A percentile compares a stretch with the other conserved stretches of the same genome.
phyloP scores from a whole-genome alignment of 2,888 invertebrate genomes.

The Chaetoderma sp. region DNA sequence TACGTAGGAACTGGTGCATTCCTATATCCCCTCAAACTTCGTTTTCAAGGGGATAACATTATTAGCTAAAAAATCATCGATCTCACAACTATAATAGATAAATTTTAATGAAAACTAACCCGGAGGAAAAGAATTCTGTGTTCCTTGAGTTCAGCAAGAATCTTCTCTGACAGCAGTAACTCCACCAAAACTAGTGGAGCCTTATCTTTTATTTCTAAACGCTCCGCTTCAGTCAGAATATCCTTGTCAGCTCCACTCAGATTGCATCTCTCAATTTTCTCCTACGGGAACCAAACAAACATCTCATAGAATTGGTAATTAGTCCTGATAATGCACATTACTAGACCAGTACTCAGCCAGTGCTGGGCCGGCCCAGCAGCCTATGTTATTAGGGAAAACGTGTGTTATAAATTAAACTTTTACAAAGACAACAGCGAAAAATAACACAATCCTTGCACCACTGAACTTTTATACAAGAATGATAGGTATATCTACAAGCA shows the following conservation, averaged over 20 bases:
- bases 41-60: too few species aligned
- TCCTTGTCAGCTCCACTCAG: constrained; percentile 71
- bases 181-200: constrained; percentile 94
- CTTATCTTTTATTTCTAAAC: constrained; percentile 93
- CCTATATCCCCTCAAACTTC: too few species aligned
- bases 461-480: too few species aligned
- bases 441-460: too few species aligned
- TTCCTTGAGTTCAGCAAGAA: constrained; percentile 72
- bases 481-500: too few species aligned
- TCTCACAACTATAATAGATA: too few species aligned
- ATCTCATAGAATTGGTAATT: neutral
- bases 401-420: too few species aligned
- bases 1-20: too few species aligned
- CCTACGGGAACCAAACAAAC: constrained; percentile 13
- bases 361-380: neutral
- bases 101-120: constrained; percentile 46
- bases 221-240: constrained; percentile 84
- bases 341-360: neutral
- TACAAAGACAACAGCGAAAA: too few species aligned
- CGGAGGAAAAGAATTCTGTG: constrained; percentile 59
- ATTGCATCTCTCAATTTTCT: constrained; percentile 68
- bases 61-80: too few species aligned
- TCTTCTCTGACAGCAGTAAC: constrained; percentile 78
- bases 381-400: neutral
- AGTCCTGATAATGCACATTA: neutral